Conservation (phyloP, 2,113 vertebrate genomes). For the Riparia riparia region DNA sequence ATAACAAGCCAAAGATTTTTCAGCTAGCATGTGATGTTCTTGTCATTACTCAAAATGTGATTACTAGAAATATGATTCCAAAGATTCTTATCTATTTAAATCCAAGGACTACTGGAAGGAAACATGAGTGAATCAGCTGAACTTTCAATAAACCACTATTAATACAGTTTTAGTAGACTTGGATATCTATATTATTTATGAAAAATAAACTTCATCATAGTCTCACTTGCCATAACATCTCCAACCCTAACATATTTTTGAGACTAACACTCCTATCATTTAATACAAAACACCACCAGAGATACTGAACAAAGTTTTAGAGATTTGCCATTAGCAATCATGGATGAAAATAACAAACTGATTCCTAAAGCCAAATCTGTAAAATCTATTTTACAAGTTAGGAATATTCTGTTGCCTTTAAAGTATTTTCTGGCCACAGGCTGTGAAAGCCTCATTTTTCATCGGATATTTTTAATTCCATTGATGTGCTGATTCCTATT, state of each 20-base stretch:
- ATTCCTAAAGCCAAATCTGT: neutral
- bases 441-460: neutral
- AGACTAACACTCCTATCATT: neutral
- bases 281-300: neutral
- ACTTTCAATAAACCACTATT: neutral
- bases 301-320: neutral
- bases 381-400: neutral
- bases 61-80: neutral
- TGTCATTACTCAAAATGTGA: slow-evolving; percentile 37
- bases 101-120: neutral
- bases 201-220: neutral
- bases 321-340: neutral
- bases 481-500: neutral
- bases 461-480: neutral
- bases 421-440: neutral
- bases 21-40: slow-evolving; percentile 11
- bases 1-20: neutral
- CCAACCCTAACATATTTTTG: neutral
- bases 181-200: neutral
- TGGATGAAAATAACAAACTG: neutral
- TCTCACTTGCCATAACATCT: neutral
- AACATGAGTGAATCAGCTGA: neutral
- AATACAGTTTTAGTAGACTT: neutral
- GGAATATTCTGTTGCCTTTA: neutral
- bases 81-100: slow-evolving; percentile 2